Evolutionary conservation across 2,113 vertebrate genomes (phyloP), one percentile per base, ranked within the genome.

Genomic region (Hemibagrus wyckioides): DNA sequence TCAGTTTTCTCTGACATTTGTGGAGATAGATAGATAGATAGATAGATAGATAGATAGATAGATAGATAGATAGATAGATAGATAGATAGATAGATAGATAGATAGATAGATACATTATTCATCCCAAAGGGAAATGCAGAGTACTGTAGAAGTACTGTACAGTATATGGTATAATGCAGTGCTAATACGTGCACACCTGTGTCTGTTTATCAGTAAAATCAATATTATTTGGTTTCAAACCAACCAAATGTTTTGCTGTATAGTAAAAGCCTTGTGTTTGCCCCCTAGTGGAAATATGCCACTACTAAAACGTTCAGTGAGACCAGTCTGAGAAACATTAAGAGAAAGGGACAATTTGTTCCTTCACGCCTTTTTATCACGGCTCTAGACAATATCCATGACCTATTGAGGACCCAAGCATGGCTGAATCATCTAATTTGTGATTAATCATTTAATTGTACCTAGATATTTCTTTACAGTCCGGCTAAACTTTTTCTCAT

Each of bases 381-480:
- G 54, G 39, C 82, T 77, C 71, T 41, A 82, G 65, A 73, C 56
- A 65, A 36, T 83, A 52, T 65, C 52, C 33, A 39, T 52, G 48
- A 61, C 54, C 65, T 88, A 86, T 88, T 91, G 86, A 80, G 82
- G 77, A 88, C 82, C 86, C 82, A 50, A 50, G 61, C 83, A 88
- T 82, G 77, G 65, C 79, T 80, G 65, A 52, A 50, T 87, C 33
- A 48, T 85, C 15, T 81, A 90, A 87, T 89, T 86, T 54, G 69
- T 85, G 71, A 83, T 79, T 88, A 87, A 91, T 87, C 83, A 56
- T 41, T 85, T 86, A 86, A 88, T 89, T 91, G 84, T 87, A 80
- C 17, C 63, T 85, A 54, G 33, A 28, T 83, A 71, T 83, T 73
- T 44, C 23, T 44, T 50, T 8, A 36, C 28, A 52, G 75, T 80